phyloP scores from a whole-genome alignment of 2,113 vertebrate genomes.

The Tupaia chinensis region DNA sequence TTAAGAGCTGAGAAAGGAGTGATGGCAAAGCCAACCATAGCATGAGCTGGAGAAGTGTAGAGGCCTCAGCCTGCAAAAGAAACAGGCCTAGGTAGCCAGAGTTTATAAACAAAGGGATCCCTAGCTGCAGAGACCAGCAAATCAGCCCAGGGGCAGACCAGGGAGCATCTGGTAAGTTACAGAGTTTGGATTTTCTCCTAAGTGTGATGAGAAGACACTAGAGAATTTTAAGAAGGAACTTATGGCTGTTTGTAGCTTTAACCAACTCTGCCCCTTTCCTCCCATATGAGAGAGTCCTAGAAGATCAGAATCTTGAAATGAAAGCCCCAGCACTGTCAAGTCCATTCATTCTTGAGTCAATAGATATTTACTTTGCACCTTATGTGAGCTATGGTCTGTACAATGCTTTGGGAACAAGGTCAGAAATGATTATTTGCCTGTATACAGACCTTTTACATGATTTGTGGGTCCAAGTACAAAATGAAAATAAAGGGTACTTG shows the following conservation, averaged over 20 bases:
- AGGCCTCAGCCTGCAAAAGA: not conserved
- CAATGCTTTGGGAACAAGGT: not conserved
- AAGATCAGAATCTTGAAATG: not conserved
- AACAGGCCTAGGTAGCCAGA: not conserved
- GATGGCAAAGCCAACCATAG: not conserved
- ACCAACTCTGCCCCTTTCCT: not conserved
- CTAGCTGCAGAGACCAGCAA: not conserved
- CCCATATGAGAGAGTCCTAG: not conserved
- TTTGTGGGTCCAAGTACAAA: not conserved
- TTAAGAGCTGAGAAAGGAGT: not conserved
- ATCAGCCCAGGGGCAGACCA: not conserved
- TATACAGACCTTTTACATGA: not conserved
- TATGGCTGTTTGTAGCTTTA: not conserved
- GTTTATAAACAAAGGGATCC: not conserved
- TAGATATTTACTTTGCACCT: not conserved
- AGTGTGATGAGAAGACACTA: not conserved
- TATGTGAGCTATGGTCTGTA: not conserved
- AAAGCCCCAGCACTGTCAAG: not conserved
- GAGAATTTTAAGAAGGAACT: not conserved
- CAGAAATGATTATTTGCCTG: not conserved
- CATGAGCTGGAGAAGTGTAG: not conserved
- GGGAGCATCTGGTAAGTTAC: not conserved
- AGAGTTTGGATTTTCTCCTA: not conserved
- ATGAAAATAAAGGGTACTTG: not conserved
- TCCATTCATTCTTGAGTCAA: not conserved